phyloP scores from a whole-genome alignment of 2,888 invertebrate genomes.

The Tortricodes alternella region DNA sequence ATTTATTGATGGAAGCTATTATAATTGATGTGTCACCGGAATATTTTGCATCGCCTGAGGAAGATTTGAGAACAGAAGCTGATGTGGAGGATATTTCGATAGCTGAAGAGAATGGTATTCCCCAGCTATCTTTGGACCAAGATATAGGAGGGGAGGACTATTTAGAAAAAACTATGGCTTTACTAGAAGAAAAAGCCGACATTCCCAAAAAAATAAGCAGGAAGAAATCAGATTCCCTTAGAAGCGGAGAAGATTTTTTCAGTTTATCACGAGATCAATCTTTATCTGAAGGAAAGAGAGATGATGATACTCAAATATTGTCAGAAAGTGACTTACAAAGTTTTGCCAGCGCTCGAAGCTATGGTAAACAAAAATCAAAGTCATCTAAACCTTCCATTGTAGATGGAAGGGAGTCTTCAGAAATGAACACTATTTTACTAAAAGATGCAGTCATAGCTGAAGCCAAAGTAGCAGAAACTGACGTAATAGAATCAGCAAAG shows the following conservation, averaged over 20 bases:
- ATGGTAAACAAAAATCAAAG: constrained; percentile 70
- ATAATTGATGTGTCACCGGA: constrained; percentile 94
- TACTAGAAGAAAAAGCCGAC: constrained; percentile 78
- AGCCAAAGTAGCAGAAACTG: neutral
- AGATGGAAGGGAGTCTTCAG: constrained; percentile 61
- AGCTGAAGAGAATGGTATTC: constrained; percentile 85
- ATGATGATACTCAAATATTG: constrained; percentile 81
- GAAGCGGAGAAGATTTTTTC: constrained; percentile 84
- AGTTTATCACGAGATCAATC: constrained; percentile 85
- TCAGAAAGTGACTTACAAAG: constrained; percentile 85
- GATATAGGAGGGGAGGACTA: constrained; percentile 81
- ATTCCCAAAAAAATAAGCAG: constrained; percentile 83
- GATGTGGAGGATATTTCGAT: constrained; percentile 93
- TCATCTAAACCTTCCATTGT: constrained; percentile 57
- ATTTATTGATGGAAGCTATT: constrained; percentile 94
- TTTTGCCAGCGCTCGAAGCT: constrained; percentile 86
- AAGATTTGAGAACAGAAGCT: constrained; percentile 92
- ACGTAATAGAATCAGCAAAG: too few relatives aligned
- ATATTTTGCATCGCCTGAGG: constrained; percentile 89
- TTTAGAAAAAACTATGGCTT: constrained; percentile 73
- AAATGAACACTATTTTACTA: constrained; percentile 53
- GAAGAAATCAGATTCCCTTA: constrained; percentile 85
- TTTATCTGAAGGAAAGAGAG: constrained; percentile 82
- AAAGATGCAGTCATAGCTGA: constrained; percentile 52
- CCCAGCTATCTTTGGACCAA: constrained; percentile 76